Base-by-base conservation (phyloP, 1,140 invertebrate species). In the Akabosia matsudoensis region DNA sequence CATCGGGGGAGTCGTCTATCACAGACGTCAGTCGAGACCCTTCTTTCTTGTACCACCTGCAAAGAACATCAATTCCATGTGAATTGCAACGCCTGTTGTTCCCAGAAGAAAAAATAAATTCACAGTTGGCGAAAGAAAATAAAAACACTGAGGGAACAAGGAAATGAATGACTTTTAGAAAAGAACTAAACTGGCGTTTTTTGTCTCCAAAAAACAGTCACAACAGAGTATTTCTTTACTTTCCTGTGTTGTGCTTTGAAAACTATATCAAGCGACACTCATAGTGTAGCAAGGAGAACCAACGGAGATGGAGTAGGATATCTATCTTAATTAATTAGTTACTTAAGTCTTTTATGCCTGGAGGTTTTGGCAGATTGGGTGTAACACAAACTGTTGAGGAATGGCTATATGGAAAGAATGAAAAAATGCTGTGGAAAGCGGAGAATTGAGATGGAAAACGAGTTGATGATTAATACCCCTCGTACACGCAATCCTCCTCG, bases 31-130 rank as follows among this genome's bases (percentile, higher is more conserved):
- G 56, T 73, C 75, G 51, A 22, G 33, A 28, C 22, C 76, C 76
- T 24, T 79, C 76, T 33, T 73, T 73, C 61, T 77, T 77, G 64
- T 64, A 76, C 74, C 79, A 75, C 73, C 73, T 79, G 54, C 54
- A 24, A 45, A 45, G 37, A 45, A 18, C 37, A n/a, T n/a, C n/a
- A 45, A 45, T 45, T 45, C 37, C 37, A 45, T n/a, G n/a, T n/a
- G n/a, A n/a, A n/a, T 45, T 45, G 37, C 18, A 45, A 45, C 37
- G 37, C 37, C 37, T 45, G 7, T 7, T 45, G 54, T 56, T 56
- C 4, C 3, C 54, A 7, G 7, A 56, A 56, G 3, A 16, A 56
- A n/a, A n/a, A n/a, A n/a, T n/a, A n/a, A n/a, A n/a, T n/a, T 56
- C 24, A 22, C n/a, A 56, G 4, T 56, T 45, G 37, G 18, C 37